These are phyloP conservation scores for Indicator indicator DNA, from an alignment of 2,113 vertebrate genomes.

Conservation along the genomic window DNA sequence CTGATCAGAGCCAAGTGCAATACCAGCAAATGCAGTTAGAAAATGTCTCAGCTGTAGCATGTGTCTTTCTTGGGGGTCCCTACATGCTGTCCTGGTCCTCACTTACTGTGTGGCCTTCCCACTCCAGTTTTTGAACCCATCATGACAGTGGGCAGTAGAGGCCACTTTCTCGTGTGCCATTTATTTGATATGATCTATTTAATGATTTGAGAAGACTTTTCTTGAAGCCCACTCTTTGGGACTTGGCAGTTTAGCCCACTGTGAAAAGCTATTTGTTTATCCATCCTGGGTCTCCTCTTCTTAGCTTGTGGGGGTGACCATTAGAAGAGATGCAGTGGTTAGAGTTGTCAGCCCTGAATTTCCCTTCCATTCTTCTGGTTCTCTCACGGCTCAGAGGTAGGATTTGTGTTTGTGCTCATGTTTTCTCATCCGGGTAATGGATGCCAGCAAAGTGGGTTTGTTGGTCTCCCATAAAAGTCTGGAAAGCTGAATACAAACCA, in stretches of 20 bases:
- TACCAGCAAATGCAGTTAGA: neutral
- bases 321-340: slow-evolving; percentile 6
- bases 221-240: neutral
- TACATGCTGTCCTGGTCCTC: neutral
- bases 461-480: slow-evolving; percentile 45
- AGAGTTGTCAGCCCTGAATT: slow-evolving; percentile 54
- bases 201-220: neutral
- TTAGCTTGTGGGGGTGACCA: neutral
- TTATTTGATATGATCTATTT: neutral
- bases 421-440: slow-evolving; percentile 43
- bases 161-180: neutral
- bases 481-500: slow-evolving; percentile 25
- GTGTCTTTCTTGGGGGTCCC: neutral
- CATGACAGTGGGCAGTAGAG: neutral
- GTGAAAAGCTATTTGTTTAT: neutral
- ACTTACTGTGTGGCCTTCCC: rapidly evolving
- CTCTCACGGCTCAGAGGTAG: neutral
- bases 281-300: neutral
- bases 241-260: neutral
- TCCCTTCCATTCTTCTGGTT: slow-evolving; percentile 27
- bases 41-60: neutral
- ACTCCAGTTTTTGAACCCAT: neutral
- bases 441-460: slow-evolving; percentile 18
- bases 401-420: slow-evolving; percentile 14
- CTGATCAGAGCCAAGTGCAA: neutral